phyloP scores from a whole-genome alignment of 2,797 vertebrate genomes.

The Chlorospingus flavigularis region DNA sequence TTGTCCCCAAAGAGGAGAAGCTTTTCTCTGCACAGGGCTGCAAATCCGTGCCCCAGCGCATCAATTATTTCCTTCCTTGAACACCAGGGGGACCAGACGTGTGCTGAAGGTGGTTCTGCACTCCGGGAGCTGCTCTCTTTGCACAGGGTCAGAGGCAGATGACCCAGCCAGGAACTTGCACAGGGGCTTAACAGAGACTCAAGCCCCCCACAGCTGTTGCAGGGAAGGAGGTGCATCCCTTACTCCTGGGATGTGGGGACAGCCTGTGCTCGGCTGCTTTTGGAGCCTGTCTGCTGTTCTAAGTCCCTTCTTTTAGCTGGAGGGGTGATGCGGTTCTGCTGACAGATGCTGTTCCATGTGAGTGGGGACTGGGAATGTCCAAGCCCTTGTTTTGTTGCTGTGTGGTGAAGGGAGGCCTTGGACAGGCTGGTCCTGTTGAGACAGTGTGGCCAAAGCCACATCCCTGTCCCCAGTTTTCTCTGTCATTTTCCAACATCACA shows the following conservation, averaged over 20 bases:
- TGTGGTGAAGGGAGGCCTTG: not conserved
- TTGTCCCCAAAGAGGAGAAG: constrained; percentile 89
- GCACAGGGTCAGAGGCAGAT: not conserved
- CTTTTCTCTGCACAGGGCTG: constrained; percentile 95
- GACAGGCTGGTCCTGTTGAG: not conserved
- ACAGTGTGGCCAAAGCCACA: not conserved
- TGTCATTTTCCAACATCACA: not conserved
- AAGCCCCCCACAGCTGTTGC: not conserved
- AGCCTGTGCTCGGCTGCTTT: not conserved
- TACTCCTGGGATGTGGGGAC: not conserved
- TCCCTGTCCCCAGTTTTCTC: not conserved
- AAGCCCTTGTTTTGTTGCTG: not conserved
- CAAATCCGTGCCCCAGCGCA: constrained; percentile 93
- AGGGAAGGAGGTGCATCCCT: not conserved
- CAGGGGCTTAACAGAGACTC: not conserved
- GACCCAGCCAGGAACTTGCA: not conserved
- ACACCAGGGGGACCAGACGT: not conserved
- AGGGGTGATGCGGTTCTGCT: not conserved
- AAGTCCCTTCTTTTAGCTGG: not conserved
- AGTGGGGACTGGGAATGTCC: not conserved
- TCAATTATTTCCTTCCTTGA: constrained; percentile 90
- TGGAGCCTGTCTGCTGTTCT: not conserved
- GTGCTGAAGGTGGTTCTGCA: not conserved
- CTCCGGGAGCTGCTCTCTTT: not conserved
- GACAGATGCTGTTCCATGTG: not conserved